Evolutionary conservation across 2,113 vertebrate species (phyloP).

Genomic region (Tichodroma muraria): DNA sequence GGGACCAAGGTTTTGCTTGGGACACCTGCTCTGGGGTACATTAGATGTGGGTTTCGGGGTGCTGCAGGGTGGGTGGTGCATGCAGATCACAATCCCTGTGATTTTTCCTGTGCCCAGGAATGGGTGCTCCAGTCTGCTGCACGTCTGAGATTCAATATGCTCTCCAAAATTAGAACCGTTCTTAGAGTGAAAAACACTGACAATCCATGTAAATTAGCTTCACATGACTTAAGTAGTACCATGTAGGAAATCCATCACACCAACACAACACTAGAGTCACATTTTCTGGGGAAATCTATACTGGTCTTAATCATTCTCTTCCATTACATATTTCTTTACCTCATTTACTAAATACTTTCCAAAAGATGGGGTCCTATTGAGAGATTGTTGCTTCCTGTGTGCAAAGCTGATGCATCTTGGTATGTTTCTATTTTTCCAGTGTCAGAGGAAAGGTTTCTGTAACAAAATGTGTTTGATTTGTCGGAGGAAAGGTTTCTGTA

Average conservation of each 20-base stretch:
- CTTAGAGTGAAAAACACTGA: not conserved
- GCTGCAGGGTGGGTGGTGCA: not conserved
- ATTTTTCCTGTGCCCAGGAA: not conserved
- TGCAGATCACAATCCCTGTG: not conserved
- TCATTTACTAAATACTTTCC: not conserved
- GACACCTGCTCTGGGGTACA: not conserved
- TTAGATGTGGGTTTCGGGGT: not conserved
- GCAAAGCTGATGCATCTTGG: not conserved
- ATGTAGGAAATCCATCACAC: not conserved
- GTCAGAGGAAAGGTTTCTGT: not conserved
- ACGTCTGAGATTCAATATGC: not conserved
- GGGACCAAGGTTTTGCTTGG: not conserved
- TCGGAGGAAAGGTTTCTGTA: not conserved
- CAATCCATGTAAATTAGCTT: not conserved
- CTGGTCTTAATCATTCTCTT: not conserved
- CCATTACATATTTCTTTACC: not conserved
- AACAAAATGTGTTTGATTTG: not conserved
- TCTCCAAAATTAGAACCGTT: not conserved
- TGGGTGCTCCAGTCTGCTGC: not conserved
- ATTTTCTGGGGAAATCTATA: slow-evolving; percentile 1
- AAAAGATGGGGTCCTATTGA: not conserved
- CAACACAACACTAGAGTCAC: not conserved
- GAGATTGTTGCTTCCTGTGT: not conserved
- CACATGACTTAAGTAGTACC: not conserved
- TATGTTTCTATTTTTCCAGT: not conserved